Evolutionary conservation across 1,140 invertebrate genomes (phyloP), one percentile per base, ranked within the genome.

Genomic region (Drosophila serrata): DNA sequence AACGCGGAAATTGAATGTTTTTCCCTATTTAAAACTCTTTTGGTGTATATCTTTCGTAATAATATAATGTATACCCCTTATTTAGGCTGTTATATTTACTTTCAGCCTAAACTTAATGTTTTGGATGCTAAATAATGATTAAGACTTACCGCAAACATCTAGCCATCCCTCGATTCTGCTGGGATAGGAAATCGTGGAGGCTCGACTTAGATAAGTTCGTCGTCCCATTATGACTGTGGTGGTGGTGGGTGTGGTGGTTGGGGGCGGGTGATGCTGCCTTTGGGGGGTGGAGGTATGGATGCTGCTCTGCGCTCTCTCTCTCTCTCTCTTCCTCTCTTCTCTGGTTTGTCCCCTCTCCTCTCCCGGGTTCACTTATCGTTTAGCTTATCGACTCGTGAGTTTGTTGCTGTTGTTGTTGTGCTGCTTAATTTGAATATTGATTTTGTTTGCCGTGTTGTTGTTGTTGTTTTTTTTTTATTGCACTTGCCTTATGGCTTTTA

Each of bases 101-200:
- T 27, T 27, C 4, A 35, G 7, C 11, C 24, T 12, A 3, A 8
- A 33, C 0, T 8, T 8, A 1, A 15, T 13, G 13, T 53, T 19
- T 19, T 9, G 12, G 6, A 0, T 17, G 27, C n/a, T 7, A 49
- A 31, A 40, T 11, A 29, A 9, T 8, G 11, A 8, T 3, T 17
- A 62, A 27, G 51, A 94, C 95, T 94, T 91, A 96, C 95, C 95
- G 87, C 94, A 95, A 93, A 95, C 94, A 92, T 95, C 95, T 58
- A 96, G 91, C 95, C 95, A 96, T 75, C 95, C 95, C 93, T 96
- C 95, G 31, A 95, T 95, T 33, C 95, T 93, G 90, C 95, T 95
- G 46, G 95, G 95, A 91, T 95, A 95, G 73, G 93, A 93, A 72
- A 94, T 91, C 45, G 86, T 78, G 67, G 84, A 73, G 72, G 67